phyloP scores from a whole-genome alignment of 2,888 invertebrate species.

The Falcaria lacertinaria region DNA sequence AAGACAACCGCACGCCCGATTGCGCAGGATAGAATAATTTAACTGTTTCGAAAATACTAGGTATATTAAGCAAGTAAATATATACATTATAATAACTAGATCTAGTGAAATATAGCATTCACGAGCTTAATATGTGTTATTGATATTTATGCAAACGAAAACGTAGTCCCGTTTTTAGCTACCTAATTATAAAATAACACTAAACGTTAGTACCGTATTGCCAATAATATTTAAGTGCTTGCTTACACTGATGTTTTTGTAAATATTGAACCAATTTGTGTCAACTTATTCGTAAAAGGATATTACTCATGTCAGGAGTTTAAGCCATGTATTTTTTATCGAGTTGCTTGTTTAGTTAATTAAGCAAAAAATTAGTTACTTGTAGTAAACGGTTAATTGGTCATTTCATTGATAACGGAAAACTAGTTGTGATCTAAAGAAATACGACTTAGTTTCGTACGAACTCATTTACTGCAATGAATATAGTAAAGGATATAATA shows the following conservation, averaged over 20 bases:
- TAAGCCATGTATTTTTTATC: background rate
- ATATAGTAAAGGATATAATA: too few relatives aligned
- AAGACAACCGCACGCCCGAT: too few relatives aligned
- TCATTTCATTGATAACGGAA: background rate
- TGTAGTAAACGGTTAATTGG: background rate
- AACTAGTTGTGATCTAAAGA: too few relatives aligned
- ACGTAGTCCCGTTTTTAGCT: background rate
- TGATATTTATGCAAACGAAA: background rate
- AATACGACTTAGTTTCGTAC: too few relatives aligned
- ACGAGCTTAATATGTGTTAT: background rate
- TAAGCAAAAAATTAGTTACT: background rate
- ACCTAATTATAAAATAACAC: background rate
- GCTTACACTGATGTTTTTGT: background rate
- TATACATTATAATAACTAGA: too few relatives aligned
- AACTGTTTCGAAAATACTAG: too few relatives aligned
- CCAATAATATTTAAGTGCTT: background rate
- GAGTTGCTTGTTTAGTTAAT: background rate
- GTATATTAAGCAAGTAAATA: too few relatives aligned
- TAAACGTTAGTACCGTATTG: background rate
- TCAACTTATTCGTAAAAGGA: background rate
- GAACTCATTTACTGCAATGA: too few relatives aligned
- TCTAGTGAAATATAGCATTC: background rate
- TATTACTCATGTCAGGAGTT: background rate
- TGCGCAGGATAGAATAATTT: too few relatives aligned
- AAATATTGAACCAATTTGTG: background rate